A percentile compares a stretch with the other conserved stretches of the same genome.
phyloP scores from a whole-genome alignment of 2,888 invertebrate genomes.

The Eristalis pertinax region DNA sequence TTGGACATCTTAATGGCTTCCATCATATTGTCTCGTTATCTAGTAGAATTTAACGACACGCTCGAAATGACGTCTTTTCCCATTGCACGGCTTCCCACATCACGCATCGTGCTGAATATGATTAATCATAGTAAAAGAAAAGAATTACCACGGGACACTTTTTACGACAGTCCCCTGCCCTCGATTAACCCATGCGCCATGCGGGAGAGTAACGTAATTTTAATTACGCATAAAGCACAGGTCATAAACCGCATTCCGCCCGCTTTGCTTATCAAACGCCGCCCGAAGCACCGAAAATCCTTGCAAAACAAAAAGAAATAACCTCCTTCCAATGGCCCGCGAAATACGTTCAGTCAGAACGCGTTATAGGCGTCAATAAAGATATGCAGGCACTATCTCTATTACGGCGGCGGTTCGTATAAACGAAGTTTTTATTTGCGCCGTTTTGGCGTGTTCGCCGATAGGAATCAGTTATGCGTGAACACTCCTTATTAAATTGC shows the following conservation, averaged over 20 bases:
- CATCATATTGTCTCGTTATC: slow-evolving; percentile 26
- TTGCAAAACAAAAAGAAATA: not conserved
- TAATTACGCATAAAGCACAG: slow-evolving; percentile 61
- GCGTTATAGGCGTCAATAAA: slow-evolving; percentile 66
- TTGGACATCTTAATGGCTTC: not conserved
- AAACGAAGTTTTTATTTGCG: slow-evolving; percentile 33
- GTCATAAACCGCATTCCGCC: slow-evolving; percentile 31
- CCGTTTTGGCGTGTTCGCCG: slow-evolving; percentile 39
- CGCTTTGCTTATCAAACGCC: not conserved
- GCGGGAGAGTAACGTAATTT: slow-evolving; percentile 30
- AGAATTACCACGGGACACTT: slow-evolving; percentile 24
- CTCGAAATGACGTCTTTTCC: slow-evolving; percentile 3
- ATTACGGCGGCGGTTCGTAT: slow-evolving; percentile 35
- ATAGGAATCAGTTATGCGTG: slow-evolving; percentile 61
- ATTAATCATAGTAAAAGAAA: slow-evolving; percentile 35
- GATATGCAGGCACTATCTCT: slow-evolving; percentile 55
- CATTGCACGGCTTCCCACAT: slow-evolving; percentile 7
- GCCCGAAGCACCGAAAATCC: not conserved
- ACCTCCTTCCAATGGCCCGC: slow-evolving; percentile 6
- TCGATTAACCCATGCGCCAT: not conserved
- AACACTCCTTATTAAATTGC: slow-evolving; percentile 69
- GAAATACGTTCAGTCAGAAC: slow-evolving; percentile 40
- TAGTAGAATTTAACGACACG: slow-evolving; percentile 10
- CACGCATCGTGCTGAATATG: slow-evolving; percentile 16
- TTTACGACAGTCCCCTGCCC: slow-evolving; percentile 1